Percentiles rank a stretch among this genome's conserved stretches.
Conservation (phyloP, 2,888 invertebrate species). For the Isoperla grammatica region DNA sequence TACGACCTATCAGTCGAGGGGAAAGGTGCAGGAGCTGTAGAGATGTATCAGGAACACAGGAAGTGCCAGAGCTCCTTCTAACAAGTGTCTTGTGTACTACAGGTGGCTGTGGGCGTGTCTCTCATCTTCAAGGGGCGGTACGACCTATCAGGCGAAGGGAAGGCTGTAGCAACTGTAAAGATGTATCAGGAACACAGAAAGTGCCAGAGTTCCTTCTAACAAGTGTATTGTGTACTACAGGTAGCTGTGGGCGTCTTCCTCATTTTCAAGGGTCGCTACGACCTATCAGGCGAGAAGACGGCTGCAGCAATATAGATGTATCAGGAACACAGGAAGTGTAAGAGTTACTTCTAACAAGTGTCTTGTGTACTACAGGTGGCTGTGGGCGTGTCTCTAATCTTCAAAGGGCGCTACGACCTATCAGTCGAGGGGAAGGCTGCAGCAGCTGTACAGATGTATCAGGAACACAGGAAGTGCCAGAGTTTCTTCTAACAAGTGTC, state of each 20-base stretch:
- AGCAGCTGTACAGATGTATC: no score
- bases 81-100: no score
- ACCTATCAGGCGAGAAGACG: slow-evolving; percentile 49
- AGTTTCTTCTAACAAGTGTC: no score
- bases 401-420: slow-evolving; percentile 54
- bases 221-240: slow-evolving; percentile 41
- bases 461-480: neutral
- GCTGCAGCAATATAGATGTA: no score
- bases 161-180: no score
- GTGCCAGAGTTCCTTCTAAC: no score
- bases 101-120: slow-evolving; percentile 53
- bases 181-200: no score
- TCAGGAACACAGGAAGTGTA: neutral
- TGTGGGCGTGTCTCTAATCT: slow-evolving; percentile 56
- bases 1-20: slow-evolving; percentile 49
- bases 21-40: no score
- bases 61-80: no score
- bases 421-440: slow-evolving; percentile 46
- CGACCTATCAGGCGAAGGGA: slow-evolving; percentile 49
- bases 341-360: no score
- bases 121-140: slow-evolving; percentile 56
- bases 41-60: no score
- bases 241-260: slow-evolving; percentile 54
- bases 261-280: slow-evolving; percentile 55
- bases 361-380: slow-evolving; percentile 42